Base-by-base conservation (phyloP, 2,797 vertebrate genomes). In the Myotis myotis region DNA sequence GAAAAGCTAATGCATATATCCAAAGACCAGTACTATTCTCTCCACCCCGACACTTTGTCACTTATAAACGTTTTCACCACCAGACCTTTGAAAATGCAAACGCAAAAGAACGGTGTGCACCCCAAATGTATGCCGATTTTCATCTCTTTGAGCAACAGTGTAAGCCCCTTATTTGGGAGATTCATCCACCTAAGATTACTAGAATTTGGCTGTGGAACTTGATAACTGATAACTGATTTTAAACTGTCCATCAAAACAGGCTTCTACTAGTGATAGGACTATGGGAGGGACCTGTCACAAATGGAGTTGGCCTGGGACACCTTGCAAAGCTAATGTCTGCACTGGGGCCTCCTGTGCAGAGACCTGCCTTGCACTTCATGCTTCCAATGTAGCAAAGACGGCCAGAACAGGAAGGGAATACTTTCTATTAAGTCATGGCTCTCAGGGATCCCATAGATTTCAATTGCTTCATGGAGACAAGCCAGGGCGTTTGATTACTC, bases 401-500 rank as follows among this genome's bases (percentile, higher is more conserved):
- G 92, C 92, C 57, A 64, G 38, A 71, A 92, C 75, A 89, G 88
- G 93, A 94, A 89, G 74, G 87, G 72, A 89, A 93, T 83, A 49
- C 88, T 95, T 97, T 96, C 76, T 89, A 87, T 81, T 80, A 89
- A 91, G 66, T 62, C 89, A 38, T 16, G 90, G 97, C 97, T 97
- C 93, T 87, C 84, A 94, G 79, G 80, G 75, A 90, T 95, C 92
- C 82, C 95, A 88, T 87, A 53, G 13, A 94, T 96, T 97, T 91
- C 81, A 62, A 64, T 70, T 91, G 93, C 92, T 97, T 93, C 87
- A 23, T 47, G 96, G 97, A 95, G 94, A 97, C 49, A 90, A 96
- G 85, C 72, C 94, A 97, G 33, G 70, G 38, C 87, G 66, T 94
- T 97, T 94, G 83, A 89, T 92, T 78, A 70, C 94, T 98, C 96